Percentiles rank a stretch among this genome's conserved stretches.
phyloP scores from a whole-genome alignment of 1,140 invertebrate species.

The Lasaia peninsularis region DNA sequence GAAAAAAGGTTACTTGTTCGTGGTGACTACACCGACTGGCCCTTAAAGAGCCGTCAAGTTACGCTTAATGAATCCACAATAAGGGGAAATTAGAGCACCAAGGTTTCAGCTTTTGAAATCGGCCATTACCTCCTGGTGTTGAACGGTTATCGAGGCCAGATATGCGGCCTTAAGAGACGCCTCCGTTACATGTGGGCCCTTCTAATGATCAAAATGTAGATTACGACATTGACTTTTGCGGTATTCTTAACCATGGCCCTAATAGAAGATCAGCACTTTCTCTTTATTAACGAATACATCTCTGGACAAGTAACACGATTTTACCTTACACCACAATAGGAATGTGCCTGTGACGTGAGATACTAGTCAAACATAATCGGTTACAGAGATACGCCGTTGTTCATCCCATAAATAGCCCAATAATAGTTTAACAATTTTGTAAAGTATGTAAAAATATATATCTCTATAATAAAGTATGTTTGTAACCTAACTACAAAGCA shows the following conservation, averaged over 20 bases:
- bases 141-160: constrained; percentile 55
- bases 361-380: too few relatives aligned
- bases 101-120: constrained; percentile 73
- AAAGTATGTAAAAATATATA: too few relatives aligned
- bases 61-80: constrained; percentile 72
- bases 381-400: too few relatives aligned
- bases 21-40: constrained; percentile 44
- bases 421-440: too few relatives aligned
- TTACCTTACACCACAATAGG: too few relatives aligned
- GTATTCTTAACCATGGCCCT: constrained; percentile 45
- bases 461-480: too few relatives aligned
- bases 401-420: too few relatives aligned
- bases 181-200: constrained; percentile 64
- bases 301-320: too few relatives aligned
- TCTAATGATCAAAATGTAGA: constrained; percentile 59
- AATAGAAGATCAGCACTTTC: constrained; percentile 23
- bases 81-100: constrained; percentile 73
- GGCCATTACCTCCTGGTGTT: constrained; percentile 52
- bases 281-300: too few relatives aligned
- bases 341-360: too few relatives aligned
- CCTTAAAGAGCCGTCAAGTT: constrained; percentile 64
- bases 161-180: constrained; percentile 61
- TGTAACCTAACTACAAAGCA: too few relatives aligned
- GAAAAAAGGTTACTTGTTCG: constrained; percentile 44
- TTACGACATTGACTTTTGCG: constrained; percentile 68